Conservation (phyloP, 2,797 vertebrate genomes). For the Mormyrus proboscirostris region DNA sequence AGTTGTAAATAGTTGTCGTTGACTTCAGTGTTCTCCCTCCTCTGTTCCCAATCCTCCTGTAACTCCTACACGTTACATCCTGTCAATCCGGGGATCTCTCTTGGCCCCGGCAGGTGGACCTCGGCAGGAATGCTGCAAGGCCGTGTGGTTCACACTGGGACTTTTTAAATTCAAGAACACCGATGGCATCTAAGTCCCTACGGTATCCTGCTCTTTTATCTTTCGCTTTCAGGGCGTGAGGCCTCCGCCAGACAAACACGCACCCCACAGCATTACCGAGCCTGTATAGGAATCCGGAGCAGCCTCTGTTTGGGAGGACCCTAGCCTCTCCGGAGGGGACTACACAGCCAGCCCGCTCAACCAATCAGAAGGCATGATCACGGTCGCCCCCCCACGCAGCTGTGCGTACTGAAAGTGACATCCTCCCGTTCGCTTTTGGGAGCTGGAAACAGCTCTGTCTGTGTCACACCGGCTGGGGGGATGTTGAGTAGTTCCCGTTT, state of each 20-base stretch:
- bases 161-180: not conserved
- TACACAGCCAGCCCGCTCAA: not conserved
- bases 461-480: not conserved
- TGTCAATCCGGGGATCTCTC: not conserved
- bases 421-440: not conserved
- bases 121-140: not conserved
- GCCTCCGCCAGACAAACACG: not conserved
- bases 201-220: not conserved
- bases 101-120: not conserved
- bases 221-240: not conserved
- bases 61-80: not conserved
- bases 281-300: not conserved
- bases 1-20: conserved; percentile 13
- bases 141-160: not conserved
- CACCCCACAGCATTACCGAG: not conserved
- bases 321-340: not conserved
- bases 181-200: not conserved
- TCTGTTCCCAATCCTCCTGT: not conserved
- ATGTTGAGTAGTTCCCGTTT: not conserved
- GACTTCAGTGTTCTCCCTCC: conserved; percentile 18
- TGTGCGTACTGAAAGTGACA: not conserved
- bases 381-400: not conserved
- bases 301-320: not conserved
- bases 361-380: not conserved
- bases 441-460: not conserved